phyloP scores from a whole-genome alignment of 2,113 vertebrate species.

The Sigmodon hispidus region DNA sequence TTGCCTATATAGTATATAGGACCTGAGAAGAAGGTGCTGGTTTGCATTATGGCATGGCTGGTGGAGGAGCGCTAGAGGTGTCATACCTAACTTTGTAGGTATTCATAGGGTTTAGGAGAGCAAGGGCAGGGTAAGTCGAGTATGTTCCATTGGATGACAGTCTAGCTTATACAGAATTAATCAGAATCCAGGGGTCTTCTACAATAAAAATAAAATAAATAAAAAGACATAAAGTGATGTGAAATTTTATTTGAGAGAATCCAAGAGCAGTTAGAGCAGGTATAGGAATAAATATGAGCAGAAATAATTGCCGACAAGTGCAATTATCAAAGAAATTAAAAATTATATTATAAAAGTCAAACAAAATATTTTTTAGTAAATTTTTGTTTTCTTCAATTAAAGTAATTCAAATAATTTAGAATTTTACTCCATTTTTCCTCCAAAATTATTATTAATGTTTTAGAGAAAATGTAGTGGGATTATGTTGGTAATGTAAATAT shows the following conservation, averaged over 20 bases:
- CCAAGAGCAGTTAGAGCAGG: rapidly evolving
- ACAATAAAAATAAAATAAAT: neutral
- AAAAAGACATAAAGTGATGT: neutral
- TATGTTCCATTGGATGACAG: neutral
- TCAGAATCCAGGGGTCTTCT: no score
- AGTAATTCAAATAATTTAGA: neutral
- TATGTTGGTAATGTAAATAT: no score
- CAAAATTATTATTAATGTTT: neutral
- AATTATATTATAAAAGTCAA: neutral
- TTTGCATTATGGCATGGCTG: neutral
- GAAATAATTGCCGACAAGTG: neutral
- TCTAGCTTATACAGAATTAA: no score
- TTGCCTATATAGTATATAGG: neutral
- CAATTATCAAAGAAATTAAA: neutral
- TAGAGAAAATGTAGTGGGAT: neutral
- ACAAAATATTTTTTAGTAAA: no score
- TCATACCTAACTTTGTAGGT: no score
- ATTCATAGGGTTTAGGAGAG: neutral
- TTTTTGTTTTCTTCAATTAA: neutral
- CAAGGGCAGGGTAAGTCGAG: neutral
- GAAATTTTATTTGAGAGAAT: neutral
- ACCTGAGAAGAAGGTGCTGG: no score
- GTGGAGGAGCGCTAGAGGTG: no score
- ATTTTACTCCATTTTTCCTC: neutral
- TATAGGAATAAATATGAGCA: neutral